Base-by-base conservation (phyloP, 1,140 invertebrate genomes). In the Amphibalanus amphitrite region DNA sequence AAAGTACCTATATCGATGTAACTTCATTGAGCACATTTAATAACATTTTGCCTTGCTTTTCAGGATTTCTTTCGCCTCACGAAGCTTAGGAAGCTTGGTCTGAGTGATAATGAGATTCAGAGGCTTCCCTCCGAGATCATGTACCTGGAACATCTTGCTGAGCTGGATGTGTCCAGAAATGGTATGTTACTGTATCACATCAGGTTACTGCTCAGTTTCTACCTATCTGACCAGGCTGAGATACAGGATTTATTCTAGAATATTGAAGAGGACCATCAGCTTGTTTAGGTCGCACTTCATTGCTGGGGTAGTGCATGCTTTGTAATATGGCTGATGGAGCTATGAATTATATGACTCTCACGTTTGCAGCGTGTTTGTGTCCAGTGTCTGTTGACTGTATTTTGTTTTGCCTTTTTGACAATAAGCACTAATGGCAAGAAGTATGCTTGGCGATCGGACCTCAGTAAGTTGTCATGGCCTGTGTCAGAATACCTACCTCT, bases 101-200 rank as follows among this genome's bases (percentile, higher is more conserved):
- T 98, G 77, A 97, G 94, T 83, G 96, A 98, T 85, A 99, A 99
- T 91, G 95, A 98, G 86, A 94, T 99, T 77, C 87, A 90, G 77
- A 87, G 89, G 79, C 83, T 99, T 77, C 94, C 95, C 73, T 85
- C 91, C 69, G 95, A 98, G 79, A 95, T 99, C 78, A 92, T 95
- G 80, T 95, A 96, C 82, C 93, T 98, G 82, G 91, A 94, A 82
- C 96, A 96, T 82, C 87, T 99, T 78, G 93, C 96, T 73, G 96
- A 98, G 83, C 83, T 99, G 78, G 96, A 99, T 84, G 90, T 98
- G 76, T 97, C 95, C 75, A 87, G 95, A 85, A 98, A 99, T 88
- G 95, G 95, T 97, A 85, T 29, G 70, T 29, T 69, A 25, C 67
- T 10, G 65, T 29, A 26, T 13, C n/a, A n/a, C n/a, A n/a, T n/a